These are phyloP conservation scores for Trichopoda pennipes DNA, from an alignment of 2,888 invertebrate genomes.

Conservation along the genomic window DNA sequence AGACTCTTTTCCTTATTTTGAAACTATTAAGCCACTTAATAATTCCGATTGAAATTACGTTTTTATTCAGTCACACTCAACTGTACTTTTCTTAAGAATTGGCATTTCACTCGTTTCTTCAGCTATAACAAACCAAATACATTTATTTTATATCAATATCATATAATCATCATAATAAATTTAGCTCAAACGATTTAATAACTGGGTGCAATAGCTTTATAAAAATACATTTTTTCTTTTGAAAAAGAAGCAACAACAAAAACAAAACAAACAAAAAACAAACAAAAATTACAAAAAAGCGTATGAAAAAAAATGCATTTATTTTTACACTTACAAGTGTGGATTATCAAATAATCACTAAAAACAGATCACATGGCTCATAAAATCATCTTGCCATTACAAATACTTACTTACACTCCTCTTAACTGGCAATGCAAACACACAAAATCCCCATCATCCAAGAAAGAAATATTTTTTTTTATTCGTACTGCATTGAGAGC, in stretches of 20 bases:
- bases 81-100: too few species aligned
- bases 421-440: constrained; percentile 33
- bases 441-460: constrained; percentile 13
- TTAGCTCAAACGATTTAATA: constrained; percentile 37
- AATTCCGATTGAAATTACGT: too few species aligned
- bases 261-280: neutral
- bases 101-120: neutral
- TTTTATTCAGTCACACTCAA: too few species aligned
- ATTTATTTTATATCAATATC: constrained; percentile 19
- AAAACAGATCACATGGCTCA: constrained; percentile 51
- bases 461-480: neutral
- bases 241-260: too few species aligned
- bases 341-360: constrained; percentile 54
- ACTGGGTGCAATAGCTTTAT: constrained; percentile 5
- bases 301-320: constrained; percentile 2
- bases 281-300: neutral
- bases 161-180: constrained; percentile 32
- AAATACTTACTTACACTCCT: constrained; percentile 27
- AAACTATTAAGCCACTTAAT: too few species aligned
- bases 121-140: neutral
- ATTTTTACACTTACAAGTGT: constrained; percentile 49
- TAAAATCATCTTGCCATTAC: constrained; percentile 43
- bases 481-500: constrained; percentile 1
- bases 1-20: too few species aligned
- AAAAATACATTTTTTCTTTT: too few species aligned